These are phyloP conservation scores for Macropis europaea DNA, from an alignment of 2,888 invertebrate genomes.

Conservation along the genomic window DNA sequence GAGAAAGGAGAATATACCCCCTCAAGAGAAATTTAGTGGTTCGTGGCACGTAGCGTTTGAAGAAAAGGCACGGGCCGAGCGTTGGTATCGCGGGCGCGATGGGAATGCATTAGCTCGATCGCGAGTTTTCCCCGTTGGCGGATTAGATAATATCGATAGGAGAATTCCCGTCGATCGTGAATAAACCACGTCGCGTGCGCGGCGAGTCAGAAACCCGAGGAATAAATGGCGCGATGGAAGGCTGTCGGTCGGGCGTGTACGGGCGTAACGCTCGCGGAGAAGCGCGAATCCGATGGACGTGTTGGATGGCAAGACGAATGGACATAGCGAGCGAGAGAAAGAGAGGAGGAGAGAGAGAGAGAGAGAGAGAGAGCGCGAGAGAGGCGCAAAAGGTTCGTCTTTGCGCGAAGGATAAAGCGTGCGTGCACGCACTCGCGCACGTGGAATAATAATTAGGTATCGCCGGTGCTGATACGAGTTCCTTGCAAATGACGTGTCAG, in stretches of 20 bases:
- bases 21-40: too few species aligned
- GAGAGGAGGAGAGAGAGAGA: background rate
- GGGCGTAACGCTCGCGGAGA: conserved; percentile 15
- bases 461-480: conserved; percentile 73
- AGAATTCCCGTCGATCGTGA: conserved; percentile 42
- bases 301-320: conserved; percentile 14
- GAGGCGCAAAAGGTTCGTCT: conserved; percentile 17
- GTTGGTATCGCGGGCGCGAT: too few species aligned
- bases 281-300: conserved; percentile 18
- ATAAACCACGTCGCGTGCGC: conserved; percentile 56
- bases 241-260: background rate
- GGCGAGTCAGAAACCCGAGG: conserved; percentile 22
- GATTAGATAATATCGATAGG: conserved; percentile 49
- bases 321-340: conserved; percentile 4
- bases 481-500: conserved; percentile 75
- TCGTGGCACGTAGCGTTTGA: too few species aligned
- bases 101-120: too few species aligned
- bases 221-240: conserved; percentile 31
- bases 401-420: conserved; percentile 44
- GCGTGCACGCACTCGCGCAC: conserved; percentile 60
- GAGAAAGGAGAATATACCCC: too few species aligned
- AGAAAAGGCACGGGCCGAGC: too few species aligned
- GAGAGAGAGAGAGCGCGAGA: conserved; percentile 45
- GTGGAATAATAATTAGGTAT: conserved; percentile 74
- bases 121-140: background rate